Base-by-base conservation (phyloP, 1,140 invertebrate species). In the Meloidogyne chitwoodi region DNA sequence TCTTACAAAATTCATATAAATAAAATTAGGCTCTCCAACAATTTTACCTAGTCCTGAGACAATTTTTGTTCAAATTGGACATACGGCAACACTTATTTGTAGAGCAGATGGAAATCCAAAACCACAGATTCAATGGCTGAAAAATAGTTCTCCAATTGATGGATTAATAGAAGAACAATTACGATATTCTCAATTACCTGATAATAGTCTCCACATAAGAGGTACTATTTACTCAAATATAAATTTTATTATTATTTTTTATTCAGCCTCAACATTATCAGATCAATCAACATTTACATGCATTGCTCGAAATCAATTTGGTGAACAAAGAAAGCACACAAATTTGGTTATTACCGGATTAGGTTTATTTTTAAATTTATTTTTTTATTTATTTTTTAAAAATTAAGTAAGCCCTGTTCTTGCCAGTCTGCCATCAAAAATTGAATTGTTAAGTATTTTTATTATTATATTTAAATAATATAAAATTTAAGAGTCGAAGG, bases 331-430 rank as follows among this genome's bases (percentile, higher is more conserved):
- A 38, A 79, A 81, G 56, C 80, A 84, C 10, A 88, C 88, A 6
- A 87, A 80, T 75, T 75, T 90, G 10, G 87, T 85, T 31, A 85
- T 90, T 16, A 89, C 88, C 38, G 89, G 89, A 74, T 87, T 90
- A 73, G 87, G 88, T 89, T 77, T 77, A 83, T 77, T 41, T 29
- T 2, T 6, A 4, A 8, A 24, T 8, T 2, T 12, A 22, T 8
- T 22, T n/a, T 5, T 68, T 70, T 26, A n/a, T 41, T 44, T 12
- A n/a, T 19, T 56, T 56, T 8, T 56, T n/a, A n/a, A 8, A 0
- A 68, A 16, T 76, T 38, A 12, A 76, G 82, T 85, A 29, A 80
- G 81, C 74, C 75, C 85, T 10, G 78, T 86, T 71, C 71, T 86
- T 19, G 83, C 83, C 24, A 78, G 79, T 56, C 48, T 83, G 29